Evolutionary conservation across 2,888 invertebrate species (phyloP).

Genomic region (Zeuzera pyrina): DNA sequence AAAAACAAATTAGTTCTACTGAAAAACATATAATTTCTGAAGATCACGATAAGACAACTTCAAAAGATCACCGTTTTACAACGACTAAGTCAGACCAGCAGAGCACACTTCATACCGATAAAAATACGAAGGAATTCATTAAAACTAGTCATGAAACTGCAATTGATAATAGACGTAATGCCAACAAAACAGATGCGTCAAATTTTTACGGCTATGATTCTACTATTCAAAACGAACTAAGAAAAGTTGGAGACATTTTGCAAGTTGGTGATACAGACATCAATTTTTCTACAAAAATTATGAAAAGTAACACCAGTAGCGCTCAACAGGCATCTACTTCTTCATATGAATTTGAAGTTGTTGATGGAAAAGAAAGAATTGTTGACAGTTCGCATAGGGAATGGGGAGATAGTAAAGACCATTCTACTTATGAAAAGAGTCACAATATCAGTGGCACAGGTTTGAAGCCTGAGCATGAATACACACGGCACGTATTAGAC

Average conservation of each 20-base stretch:
- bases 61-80: constrained; percentile 15
- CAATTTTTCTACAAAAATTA: constrained; percentile 60
- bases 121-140: constrained; percentile 26
- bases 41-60: constrained; percentile 11
- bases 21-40: constrained; percentile 34
- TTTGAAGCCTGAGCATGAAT: constrained; percentile 71
- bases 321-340: constrained; percentile 75
- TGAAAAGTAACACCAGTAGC: constrained; percentile 72
- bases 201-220: constrained; percentile 63
- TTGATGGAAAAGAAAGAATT: constrained; percentile 75
- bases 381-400: constrained; percentile 74
- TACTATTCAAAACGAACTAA: constrained; percentile 56
- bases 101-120: constrained; percentile 12
- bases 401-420: constrained; percentile 68
- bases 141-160: constrained; percentile 27
- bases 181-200: constrained; percentile 53
- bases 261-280: constrained; percentile 47
- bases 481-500: constrained; percentile 66
- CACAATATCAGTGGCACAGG: constrained; percentile 69
- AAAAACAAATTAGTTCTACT: constrained; percentile 41
- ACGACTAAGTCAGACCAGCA: constrained; percentile 12
- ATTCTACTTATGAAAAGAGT: constrained; percentile 66
- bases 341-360: constrained; percentile 76
- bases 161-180: constrained; percentile 33
- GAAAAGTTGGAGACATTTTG: constrained; percentile 57